Base-by-base conservation (phyloP, 2,888 invertebrate genomes). In the Hirudinaria manillensis region DNA sequence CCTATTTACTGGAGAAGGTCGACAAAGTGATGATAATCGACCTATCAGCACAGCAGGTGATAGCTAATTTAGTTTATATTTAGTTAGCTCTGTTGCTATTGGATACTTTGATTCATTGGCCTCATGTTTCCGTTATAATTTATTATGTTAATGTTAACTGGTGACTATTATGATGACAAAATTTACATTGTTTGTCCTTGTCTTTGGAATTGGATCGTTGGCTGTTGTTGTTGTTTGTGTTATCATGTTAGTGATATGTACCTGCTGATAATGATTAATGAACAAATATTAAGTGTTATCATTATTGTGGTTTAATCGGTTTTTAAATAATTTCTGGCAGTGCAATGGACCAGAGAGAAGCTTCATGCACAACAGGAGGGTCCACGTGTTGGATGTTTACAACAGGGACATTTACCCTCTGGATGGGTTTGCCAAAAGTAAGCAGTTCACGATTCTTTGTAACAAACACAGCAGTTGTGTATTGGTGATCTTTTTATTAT, bases 331-430 rank as follows among this genome's bases (percentile, higher is more conserved):
- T n/a, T 13, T 61, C n/a, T n/a, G n/a, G 10, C 81, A 91, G 91
- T 94, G 94, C 0, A 94, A 94, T 85, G 94, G 94, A 0, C 91
- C 94, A 84, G 91, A 91, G 82, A 88, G 89, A 19, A 94, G 94
- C 84, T 93, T 93, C 83, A 87, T 89, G 75, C 87, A 89, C 71
- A 89, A 90, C 70, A 80, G 84, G 13, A 88, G 89, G 79, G 91
- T 94, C n/a, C 94, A 91, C 82, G 93, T 94, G 78, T 87, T 94
- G 87, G 94, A 94, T 83, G 90, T 93, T 84, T 94, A 92, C 84
- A 94, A 94, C 85, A 88, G 88, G 67, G 85, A 88, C 75, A 93
- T 94, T 79, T 94, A 93, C 83, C 94, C 94, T 0, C 88, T 87
- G 76, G 94, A 94, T 84, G 87, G 88, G 72, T 84, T 85, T 75